Percentiles rank a stretch among this genome's conserved stretches.
phyloP scores from a whole-genome alignment of 1,140 invertebrate species.

The Formica selysi region DNA sequence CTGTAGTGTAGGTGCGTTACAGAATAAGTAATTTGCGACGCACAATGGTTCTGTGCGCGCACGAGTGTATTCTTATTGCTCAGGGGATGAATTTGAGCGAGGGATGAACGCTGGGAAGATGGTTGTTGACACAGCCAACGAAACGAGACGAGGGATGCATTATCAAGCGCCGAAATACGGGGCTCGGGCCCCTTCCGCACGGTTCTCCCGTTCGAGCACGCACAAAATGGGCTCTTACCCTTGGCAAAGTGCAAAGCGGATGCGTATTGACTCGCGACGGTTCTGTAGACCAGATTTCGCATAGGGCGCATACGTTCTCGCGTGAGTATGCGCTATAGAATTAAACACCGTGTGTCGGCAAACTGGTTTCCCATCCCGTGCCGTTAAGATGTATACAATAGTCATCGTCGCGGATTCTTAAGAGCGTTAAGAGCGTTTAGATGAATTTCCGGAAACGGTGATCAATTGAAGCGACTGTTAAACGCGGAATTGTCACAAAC shows the following conservation, averaged over 20 bases:
- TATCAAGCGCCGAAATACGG: slow-evolving; percentile 41
- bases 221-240: slow-evolving; percentile 52
- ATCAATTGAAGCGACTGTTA: slow-evolving; percentile 3
- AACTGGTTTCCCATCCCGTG: slow-evolving; percentile 20
- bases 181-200: slow-evolving; percentile 5
- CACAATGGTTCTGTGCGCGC: slow-evolving; percentile 6
- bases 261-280: slow-evolving; percentile 52
- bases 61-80: slow-evolving; percentile 47
- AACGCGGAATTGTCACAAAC: background rate
- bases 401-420: background rate
- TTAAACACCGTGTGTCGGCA: background rate
- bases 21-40: slow-evolving; percentile 24
- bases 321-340: background rate
- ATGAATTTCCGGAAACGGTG: background rate
- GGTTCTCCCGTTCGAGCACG: slow-evolving; percentile 21
- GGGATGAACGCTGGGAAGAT: slow-evolving; percentile 6
- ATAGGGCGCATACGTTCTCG: background rate
- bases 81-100: slow-evolving; percentile 30
- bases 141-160: slow-evolving; percentile 55
- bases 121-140: slow-evolving; percentile 43
- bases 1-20: background rate
- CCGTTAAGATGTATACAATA: slow-evolving; percentile 10
- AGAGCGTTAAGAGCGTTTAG: background rate
- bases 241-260: slow-evolving; percentile 45
- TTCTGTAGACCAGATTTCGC: slow-evolving; percentile 46